Base-by-base conservation (phyloP, 2,888 invertebrate genomes). In the Apotomis betuletana region DNA sequence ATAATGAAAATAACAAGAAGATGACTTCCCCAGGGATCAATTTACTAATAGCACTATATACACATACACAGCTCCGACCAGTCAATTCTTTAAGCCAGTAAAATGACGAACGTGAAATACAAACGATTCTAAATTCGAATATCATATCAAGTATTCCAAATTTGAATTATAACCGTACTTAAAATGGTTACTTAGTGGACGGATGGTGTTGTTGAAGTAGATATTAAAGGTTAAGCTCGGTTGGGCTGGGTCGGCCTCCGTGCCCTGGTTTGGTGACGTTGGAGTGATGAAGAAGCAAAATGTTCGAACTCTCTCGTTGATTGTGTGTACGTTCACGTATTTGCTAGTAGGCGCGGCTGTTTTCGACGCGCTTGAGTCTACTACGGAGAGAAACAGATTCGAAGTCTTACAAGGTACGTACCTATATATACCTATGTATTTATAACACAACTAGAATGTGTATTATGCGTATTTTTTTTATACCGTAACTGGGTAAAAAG, bases 271-370 rank as follows among this genome's bases (percentile, higher is more conserved):
- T 87, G 85, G 82, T 4, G 52, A 88, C 85, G 90, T 80, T 90
- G 91, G 88, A 92, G 92, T 91, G 88, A 99, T 99, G 99, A 99
- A 99, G 97, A 99, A 99, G 95, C 99, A 99, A 97, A 99, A 99
- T 97, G 99, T 99, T 94, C 98, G 99, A 95, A 99, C 99, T 94
- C 95, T 99, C 95, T 99, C 99, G 88, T 96, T 99, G 94, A 99
- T 99, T 95, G 99, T 99, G 95, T 99, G 99, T 95, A 99, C 99
- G 93, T 98, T 99, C 95, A 99, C 99, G 85, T 99, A 99, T 94
- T 96, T 99, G 92, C 96, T 99, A 84, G 97, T 99, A 80, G 99
- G 99, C 89, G 99, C 99, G 78, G 99, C 99, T 81, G 98, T 99
- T 85, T 99, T 99, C 95, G 95, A 99, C 94, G 98, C 99, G 74